phyloP scores from a whole-genome alignment of 2,797 vertebrate species.

The Acipenser ruthenus region DNA sequence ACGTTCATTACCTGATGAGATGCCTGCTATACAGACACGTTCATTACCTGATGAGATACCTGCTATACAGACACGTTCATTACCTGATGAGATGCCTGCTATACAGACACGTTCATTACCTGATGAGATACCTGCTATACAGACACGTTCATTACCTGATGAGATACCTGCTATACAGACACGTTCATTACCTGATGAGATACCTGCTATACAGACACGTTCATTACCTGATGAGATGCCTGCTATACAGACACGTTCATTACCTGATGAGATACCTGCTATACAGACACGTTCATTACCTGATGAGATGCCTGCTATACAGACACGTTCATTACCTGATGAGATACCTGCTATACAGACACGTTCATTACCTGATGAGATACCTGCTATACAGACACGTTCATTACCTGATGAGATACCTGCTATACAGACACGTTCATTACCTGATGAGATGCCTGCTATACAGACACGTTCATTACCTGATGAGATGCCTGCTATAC shows the following conservation, averaged over 20 bases:
- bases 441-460: conserved; percentile 58
- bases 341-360: background rate
- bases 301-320: conserved; percentile 38
- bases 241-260: background rate
- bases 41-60: background rate
- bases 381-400: background rate
- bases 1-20: conserved; percentile 59
- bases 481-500: background rate
- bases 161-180: background rate
- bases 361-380: conserved; percentile 59
- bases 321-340: background rate
- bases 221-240: conserved; percentile 59
- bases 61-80: background rate
- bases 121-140: background rate
- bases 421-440: background rate
- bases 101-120: background rate
- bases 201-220: background rate
- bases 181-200: background rate
- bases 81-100: conserved; percentile 58
- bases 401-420: background rate
- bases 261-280: background rate
- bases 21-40: background rate
- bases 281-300: conserved; percentile 45
- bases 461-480: background rate
- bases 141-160: conserved; percentile 59